Evolutionary conservation across 1,140 invertebrate species (phyloP).

Genomic region (Pissodes strobi): DNA sequence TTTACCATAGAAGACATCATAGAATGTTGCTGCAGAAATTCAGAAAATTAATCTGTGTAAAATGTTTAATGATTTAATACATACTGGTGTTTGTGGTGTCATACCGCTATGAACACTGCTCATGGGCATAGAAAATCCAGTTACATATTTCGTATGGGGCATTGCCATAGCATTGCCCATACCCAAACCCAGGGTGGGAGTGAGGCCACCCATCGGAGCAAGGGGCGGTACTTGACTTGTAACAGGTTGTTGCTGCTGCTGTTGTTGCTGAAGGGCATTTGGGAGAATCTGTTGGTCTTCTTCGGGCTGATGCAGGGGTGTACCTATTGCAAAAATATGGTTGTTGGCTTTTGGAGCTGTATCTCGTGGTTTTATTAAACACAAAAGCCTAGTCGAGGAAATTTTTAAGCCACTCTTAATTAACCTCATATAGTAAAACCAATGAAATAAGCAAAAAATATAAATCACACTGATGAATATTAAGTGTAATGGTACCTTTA

Average conservation of each 20-base stretch:
- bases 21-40: slow-evolving; percentile 71
- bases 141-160: slow-evolving; percentile 72
- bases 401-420: too few species aligned
- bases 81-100: slow-evolving; percentile 87
- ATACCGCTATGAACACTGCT: slow-evolving; percentile 63
- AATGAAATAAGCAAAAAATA: too few species aligned
- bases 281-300: slow-evolving; percentile 86
- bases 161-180: slow-evolving; percentile 62
- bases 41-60: slow-evolving; percentile 16
- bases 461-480: too few species aligned
- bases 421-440: too few species aligned
- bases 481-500: too few species aligned
- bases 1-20: slow-evolving; percentile 75
- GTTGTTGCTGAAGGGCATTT: slow-evolving; percentile 79
- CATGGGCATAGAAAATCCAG: slow-evolving; percentile 69
- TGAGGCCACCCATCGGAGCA: slow-evolving; percentile 62
- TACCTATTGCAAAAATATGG: too few species aligned
- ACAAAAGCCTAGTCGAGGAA: too few species aligned
- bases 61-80: slow-evolving; percentile 38
- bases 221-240: slow-evolving; percentile 59
- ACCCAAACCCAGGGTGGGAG: slow-evolving; percentile 58
- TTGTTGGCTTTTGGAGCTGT: too few species aligned
- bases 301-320: slow-evolving; percentile 87
- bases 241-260: slow-evolving; percentile 60
- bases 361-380: too few species aligned